Percentiles rank a stretch among this genome's conserved stretches.
phyloP scores from a whole-genome alignment of 2,113 vertebrate genomes.

The Ameiurus melas region DNA sequence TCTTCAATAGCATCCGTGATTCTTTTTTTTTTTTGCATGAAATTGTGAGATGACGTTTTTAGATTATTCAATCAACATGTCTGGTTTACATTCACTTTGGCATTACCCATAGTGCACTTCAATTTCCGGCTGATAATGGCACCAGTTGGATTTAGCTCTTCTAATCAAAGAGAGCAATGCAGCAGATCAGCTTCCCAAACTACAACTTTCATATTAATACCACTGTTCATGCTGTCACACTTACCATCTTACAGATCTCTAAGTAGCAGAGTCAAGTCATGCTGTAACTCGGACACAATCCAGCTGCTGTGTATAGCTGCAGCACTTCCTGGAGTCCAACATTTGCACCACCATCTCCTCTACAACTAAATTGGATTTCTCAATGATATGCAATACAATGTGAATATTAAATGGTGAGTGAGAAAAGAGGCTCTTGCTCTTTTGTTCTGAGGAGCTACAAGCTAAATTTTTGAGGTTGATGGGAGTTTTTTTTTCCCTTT shows the following conservation, averaged over 20 bases:
- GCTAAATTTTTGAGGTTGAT: neutral
- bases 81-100: neutral
- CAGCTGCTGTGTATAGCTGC: neutral
- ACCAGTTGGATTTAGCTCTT: neutral
- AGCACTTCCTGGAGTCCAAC: neutral
- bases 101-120: neutral
- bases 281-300: neutral
- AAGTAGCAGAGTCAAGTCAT: neutral
- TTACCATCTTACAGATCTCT: neutral
- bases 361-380: neutral
- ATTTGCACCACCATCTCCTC: neutral
- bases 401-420: neutral
- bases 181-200: neutral
- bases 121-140: neutral
- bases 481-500: neutral
- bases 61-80: neutral
- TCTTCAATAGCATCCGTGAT: neutral
- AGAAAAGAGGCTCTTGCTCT: neutral
- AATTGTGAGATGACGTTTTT: neutral
- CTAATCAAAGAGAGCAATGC: neutral
- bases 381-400: neutral
- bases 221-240: neutral
- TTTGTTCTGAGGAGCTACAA: neutral
- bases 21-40: neutral
- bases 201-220: neutral